These are phyloP conservation scores for Falco punctatus DNA, from an alignment of 2,113 vertebrate species.

Conservation along the genomic window DNA sequence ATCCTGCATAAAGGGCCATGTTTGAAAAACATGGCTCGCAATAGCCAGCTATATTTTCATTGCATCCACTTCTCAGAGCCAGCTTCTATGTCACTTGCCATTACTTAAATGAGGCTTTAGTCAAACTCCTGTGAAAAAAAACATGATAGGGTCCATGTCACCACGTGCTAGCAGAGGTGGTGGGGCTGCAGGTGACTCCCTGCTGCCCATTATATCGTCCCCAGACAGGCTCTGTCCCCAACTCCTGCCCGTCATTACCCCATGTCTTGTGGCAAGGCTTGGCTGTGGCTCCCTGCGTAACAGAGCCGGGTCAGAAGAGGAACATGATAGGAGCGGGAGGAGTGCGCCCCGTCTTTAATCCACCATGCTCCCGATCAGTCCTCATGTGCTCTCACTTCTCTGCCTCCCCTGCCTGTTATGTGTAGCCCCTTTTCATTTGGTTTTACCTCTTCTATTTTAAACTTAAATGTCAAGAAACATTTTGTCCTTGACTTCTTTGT, in stretches of 20 bases:
- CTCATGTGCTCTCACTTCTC: neutral
- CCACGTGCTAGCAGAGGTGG: rapidly evolving
- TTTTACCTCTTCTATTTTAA: neutral
- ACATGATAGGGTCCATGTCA: neutral
- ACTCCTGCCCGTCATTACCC: neutral
- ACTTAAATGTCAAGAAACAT: neutral
- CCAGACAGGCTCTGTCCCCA: neutral
- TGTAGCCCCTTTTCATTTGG: neutral
- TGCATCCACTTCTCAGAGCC: neutral
- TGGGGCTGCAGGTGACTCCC: neutral
- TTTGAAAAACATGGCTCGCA: neutral
- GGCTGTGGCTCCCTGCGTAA: neutral
- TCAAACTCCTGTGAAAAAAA: neutral
- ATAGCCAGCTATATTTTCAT: neutral
- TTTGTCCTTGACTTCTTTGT: neutral
- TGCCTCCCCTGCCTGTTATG: neutral
- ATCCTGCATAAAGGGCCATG: neutral
- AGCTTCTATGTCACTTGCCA: neutral
- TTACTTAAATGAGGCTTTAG: neutral
- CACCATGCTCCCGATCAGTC: neutral
- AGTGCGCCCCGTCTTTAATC: neutral
- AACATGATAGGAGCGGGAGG: neutral
- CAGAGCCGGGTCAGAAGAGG: neutral
- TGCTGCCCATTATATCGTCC: neutral
- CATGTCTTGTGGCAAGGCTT: neutral